Base-by-base conservation (phyloP, 1,140 invertebrate species). In the Melipona quadrifasciata region DNA sequence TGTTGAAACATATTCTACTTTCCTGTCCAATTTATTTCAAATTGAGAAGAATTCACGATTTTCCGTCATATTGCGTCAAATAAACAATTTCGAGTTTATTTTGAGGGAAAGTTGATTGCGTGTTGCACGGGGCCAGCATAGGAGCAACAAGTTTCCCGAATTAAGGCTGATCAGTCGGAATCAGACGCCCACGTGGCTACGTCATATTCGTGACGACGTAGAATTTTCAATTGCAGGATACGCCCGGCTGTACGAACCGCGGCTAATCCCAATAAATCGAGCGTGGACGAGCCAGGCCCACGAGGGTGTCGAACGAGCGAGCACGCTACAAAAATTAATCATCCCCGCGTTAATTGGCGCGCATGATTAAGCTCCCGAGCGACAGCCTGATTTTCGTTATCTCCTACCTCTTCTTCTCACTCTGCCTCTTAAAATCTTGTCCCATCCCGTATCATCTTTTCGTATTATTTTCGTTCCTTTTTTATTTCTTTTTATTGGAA, bases 211-310 rank as follows among this genome's bases (percentile, higher is more conserved):
- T 90, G 90, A 90, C 90, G 87, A 82, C 78, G 90, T 88, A 68
- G 80, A 90, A 90, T 90, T 90, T 90, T 90, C 90, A 90, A 90
- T 90, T 90, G 89, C 84, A 82, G 86, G 89, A 90, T 88, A 90
- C 89, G 85, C 81, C 80, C 80, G 78, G 72, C 75, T 86, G 77
- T 84, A 88, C 85, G 90, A 85, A 90, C 87, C 89, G 87, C 87
- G 85, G 87, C 89, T 90, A 90, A 90, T 90, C 71, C 51, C 80
- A 71, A 61, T 64, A 89, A 90, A 90, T 88, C 82, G 83, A 90
- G 84, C 89, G 89, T 90, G 86, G 73, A 90, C 53, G 85, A 80
- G 72, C 58, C 74, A 57, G 78, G 76, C 58, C 61, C 71, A 77
- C 64, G 77, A 80, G 89, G 89, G 89, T 87, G 86, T 87, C 86